A percentile compares a stretch with the other conserved stretches of the same genome.
Evolutionary conservation across 2,888 invertebrate genomes (phyloP).

Genomic region (Silvanus unidentatus): DNA sequence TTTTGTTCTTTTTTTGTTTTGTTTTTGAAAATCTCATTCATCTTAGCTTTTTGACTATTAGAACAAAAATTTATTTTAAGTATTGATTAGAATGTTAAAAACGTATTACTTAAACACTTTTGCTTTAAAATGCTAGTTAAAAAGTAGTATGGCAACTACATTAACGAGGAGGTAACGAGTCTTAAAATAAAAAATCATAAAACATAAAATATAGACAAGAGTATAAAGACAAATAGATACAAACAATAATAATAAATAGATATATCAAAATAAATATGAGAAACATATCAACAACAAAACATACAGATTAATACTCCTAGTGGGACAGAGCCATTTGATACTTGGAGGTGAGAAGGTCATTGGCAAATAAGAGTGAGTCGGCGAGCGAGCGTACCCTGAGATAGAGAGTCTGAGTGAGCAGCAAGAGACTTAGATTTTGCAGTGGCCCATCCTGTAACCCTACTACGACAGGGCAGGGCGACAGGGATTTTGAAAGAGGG

Average conservation of each 20-base stretch:
- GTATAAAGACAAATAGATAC: slow-evolving; percentile 31
- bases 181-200: slow-evolving; percentile 29
- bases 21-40: too few relatives aligned
- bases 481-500: slow-evolving; percentile 6
- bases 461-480: slow-evolving; percentile 22
- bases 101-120: slow-evolving; percentile 11
- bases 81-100: slow-evolving; percentile 14
- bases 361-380: slow-evolving; percentile 41
- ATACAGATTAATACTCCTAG: slow-evolving; percentile 49
- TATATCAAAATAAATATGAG: slow-evolving; percentile 5
- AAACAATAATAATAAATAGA: slow-evolving; percentile 38
- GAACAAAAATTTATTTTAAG: too few relatives aligned
- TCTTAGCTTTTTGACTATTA: too few relatives aligned
- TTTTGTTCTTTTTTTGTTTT: too few relatives aligned
- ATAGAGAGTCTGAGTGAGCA: slow-evolving; percentile 33
- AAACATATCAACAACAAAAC: slow-evolving; percentile 48
- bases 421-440: slow-evolving; percentile 29
- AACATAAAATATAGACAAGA: slow-evolving; percentile 24
- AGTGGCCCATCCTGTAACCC: slow-evolving; percentile 26
- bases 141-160: slow-evolving; percentile 28
- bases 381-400: slow-evolving; percentile 38
- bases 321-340: slow-evolving; percentile 53
- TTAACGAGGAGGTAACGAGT: slow-evolving; percentile 48
- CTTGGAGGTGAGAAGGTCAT: slow-evolving; percentile 52
- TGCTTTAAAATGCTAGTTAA: slow-evolving; percentile 20